phyloP scores from a whole-genome alignment of 2,113 vertebrate genomes.

The Lutjanus erythropterus region DNA sequence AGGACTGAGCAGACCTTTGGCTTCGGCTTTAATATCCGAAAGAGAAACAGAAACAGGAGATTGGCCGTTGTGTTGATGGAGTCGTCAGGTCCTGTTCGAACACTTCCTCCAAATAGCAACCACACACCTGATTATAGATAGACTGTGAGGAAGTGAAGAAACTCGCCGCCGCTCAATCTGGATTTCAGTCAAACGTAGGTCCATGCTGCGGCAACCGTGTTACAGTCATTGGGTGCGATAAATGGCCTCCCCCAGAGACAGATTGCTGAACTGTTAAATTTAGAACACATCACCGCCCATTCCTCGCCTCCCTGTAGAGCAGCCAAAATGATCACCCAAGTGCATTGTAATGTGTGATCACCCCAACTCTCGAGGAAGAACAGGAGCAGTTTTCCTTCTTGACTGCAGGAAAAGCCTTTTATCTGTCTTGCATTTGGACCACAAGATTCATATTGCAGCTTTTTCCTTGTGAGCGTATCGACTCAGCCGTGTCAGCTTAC shows the following conservation, averaged over 20 bases:
- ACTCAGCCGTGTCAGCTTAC: too few relatives aligned
- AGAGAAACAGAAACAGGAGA: constrained; percentile 45
- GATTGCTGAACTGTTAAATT: constrained; percentile 58
- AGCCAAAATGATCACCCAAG: constrained; percentile 38
- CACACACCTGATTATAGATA: constrained; percentile 32
- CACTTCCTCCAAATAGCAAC: constrained; percentile 47
- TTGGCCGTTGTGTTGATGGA: constrained; percentile 41
- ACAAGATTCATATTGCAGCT: too few relatives aligned
- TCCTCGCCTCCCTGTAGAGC: constrained; percentile 40
- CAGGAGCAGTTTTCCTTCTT: constrained; percentile 5
- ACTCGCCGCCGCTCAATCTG: constrained; percentile 43
- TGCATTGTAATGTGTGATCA: constrained; percentile 36
- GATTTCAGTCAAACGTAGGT: constrained; percentile 53
- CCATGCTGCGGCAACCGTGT: constrained; percentile 48
- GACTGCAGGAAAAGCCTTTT: not conserved
- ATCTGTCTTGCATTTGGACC: not conserved
- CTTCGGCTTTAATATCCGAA: constrained; percentile 60
- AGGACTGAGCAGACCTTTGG: constrained; percentile 12
- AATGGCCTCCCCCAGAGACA: constrained; percentile 55
- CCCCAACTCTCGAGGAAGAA: constrained; percentile 18
- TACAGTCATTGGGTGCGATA: constrained; percentile 57
- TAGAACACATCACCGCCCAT: constrained; percentile 50
- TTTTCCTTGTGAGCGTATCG: too few relatives aligned
- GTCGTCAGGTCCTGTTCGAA: constrained; percentile 38
- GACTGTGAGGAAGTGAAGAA: constrained; percentile 32